phyloP scores from a whole-genome alignment of 2,797 vertebrate species.

The Poecilia velifera region DNA sequence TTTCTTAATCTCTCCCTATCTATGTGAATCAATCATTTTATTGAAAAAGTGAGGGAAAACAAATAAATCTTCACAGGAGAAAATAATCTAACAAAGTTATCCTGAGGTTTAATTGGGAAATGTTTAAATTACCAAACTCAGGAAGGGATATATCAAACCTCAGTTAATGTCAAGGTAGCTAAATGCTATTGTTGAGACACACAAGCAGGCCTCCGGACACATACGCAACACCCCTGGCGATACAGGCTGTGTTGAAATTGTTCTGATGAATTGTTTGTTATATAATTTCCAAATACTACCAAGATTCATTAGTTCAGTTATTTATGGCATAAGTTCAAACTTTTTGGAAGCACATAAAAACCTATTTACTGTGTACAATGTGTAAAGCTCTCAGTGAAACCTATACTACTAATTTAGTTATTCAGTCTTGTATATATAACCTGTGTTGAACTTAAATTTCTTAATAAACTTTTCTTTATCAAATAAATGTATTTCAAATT shows the following conservation, averaged over 20 bases:
- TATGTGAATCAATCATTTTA: not conserved
- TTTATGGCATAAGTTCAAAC: slow-evolving; percentile 63
- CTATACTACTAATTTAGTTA: not conserved
- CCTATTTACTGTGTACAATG: slow-evolving; percentile 18
- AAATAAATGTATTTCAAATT: too few species aligned
- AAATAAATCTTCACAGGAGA: not conserved
- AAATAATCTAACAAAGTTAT: not conserved
- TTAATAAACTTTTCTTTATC: too few species aligned
- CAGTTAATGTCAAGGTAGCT: too few species aligned
- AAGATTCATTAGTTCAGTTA: slow-evolving; percentile 57
- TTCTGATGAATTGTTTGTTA: slow-evolving; percentile 50
- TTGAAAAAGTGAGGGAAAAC: not conserved
- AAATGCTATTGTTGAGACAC: too few species aligned
- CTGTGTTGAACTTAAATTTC: not conserved
- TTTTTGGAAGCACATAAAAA: slow-evolving; percentile 55
- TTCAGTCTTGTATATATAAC: not conserved
- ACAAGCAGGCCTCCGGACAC: not conserved
- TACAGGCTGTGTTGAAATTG: slow-evolving; percentile 7
- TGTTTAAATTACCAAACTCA: too few species aligned
- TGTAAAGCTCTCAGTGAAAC: not conserved
- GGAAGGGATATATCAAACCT: too few species aligned
- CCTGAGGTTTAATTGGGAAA: too few species aligned
- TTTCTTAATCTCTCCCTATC: not conserved
- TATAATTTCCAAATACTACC: slow-evolving; percentile 59
- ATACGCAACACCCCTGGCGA: slow-evolving; percentile 26